A percentile compares a stretch with the other conserved stretches of the same genome.
phyloP scores from a whole-genome alignment of 2,113 vertebrate genomes.

The Leptosomus discolor region DNA sequence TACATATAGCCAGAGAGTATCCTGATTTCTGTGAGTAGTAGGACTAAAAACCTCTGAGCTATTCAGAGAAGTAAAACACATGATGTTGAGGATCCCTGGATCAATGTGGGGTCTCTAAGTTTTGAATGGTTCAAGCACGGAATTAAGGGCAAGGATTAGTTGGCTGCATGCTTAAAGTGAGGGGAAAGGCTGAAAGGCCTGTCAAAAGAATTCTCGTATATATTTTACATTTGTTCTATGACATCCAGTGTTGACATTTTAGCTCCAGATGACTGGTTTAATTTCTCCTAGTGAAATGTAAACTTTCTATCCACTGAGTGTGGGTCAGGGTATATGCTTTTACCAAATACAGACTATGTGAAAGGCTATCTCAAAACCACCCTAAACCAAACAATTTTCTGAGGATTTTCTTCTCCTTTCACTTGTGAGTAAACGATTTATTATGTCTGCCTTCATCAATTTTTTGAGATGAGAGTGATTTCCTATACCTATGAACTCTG shows the following conservation, averaged over 20 bases:
- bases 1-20: neutral
- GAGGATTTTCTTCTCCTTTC: neutral
- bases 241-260: neutral
- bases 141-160: neutral
- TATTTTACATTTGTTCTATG: neutral
- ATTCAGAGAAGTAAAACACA: neutral
- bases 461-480: neutral
- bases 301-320: accelerated
- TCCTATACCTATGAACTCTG: neutral
- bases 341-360: neutral
- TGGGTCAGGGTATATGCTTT: accelerated
- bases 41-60: neutral
- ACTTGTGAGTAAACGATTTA: neutral
- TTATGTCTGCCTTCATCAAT: neutral
- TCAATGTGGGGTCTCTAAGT: neutral
- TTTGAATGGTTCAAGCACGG: accelerated
- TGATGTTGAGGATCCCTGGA: neutral
- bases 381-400: neutral
- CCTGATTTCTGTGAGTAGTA: neutral
- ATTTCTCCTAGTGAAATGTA: neutral
- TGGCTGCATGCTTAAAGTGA: neutral
- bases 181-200: neutral
- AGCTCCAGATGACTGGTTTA: neutral
- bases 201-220: neutral
- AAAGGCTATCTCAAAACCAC: neutral